These are phyloP conservation scores for Hedya salicella DNA, from an alignment of 2,888 invertebrate species.

Conservation along the genomic window DNA sequence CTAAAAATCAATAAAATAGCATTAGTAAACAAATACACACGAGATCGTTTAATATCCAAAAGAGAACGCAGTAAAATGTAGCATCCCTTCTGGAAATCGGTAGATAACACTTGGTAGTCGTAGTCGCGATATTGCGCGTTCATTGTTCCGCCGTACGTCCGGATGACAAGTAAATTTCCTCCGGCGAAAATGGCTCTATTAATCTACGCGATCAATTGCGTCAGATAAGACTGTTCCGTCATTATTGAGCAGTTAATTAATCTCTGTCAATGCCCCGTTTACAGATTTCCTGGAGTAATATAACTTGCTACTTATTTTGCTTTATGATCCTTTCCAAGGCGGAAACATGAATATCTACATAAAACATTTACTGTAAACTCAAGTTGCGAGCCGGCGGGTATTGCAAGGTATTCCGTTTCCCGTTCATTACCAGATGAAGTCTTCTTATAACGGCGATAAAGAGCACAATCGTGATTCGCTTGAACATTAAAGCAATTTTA, in stretches of 20 bases:
- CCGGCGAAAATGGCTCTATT: conserved; percentile 44
- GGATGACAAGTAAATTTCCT: conserved; percentile 43
- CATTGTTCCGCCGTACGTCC: conserved; percentile 34
- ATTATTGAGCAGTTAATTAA: conserved; percentile 76
- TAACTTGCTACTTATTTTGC: conserved; percentile 46
- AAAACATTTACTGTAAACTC: conserved; percentile 42
- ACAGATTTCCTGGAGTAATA: conserved; percentile 55
- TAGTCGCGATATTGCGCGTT: background rate
- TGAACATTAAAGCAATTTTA: background rate
- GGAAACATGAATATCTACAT: conserved; percentile 41
- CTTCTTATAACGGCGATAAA: conserved; percentile 8
- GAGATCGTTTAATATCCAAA: too few species aligned
- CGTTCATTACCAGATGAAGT: conserved; percentile 14
- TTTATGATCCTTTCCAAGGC: conserved; percentile 45
- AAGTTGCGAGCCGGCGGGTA: conserved; percentile 23
- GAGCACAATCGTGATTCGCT: background rate
- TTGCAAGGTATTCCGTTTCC: background rate
- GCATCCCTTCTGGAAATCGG: background rate
- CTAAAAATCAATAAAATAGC: too few species aligned
- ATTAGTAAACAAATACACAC: too few species aligned
- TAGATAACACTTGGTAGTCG: background rate
- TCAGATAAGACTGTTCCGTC: conserved; percentile 70
- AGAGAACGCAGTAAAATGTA: background rate
- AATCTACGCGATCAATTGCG: conserved; percentile 65
- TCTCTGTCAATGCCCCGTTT: conserved; percentile 70